A percentile compares a stretch with the other conserved stretches of the same genome.
These are phyloP conservation scores for Andrena cerasifolii DNA, from an alignment of 1,140 invertebrate genomes.

Conservation along the genomic window DNA sequence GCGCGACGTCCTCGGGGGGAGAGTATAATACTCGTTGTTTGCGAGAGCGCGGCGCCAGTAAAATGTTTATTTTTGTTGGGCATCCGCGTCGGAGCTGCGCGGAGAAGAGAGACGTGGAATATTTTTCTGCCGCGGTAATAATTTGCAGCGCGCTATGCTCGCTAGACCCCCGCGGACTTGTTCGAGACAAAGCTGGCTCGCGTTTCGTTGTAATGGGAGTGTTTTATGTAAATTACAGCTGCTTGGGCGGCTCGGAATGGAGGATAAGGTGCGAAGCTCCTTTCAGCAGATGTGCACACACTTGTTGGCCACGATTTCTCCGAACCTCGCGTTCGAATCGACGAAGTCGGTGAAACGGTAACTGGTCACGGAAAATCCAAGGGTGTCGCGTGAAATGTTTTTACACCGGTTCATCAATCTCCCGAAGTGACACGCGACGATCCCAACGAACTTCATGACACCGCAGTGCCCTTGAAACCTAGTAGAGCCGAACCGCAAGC, in stretches of 20 bases:
- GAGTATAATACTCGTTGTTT: constrained; percentile 31
- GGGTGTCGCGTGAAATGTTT: too few relatives aligned
- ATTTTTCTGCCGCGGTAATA: constrained; percentile 33
- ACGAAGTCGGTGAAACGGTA: too few relatives aligned
- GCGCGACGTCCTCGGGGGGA: background rate
- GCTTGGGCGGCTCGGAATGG: too few relatives aligned
- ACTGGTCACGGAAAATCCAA: too few relatives aligned
- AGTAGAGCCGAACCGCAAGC: constrained; percentile 40
- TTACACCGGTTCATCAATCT: background rate
- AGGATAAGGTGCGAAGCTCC: too few relatives aligned
- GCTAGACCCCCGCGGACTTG: background rate
- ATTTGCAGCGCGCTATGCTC: background rate
- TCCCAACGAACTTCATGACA: constrained; percentile 17
- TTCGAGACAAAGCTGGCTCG: background rate
- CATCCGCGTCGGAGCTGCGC: background rate
- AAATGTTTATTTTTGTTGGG: constrained; percentile 38
- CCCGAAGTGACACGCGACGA: background rate
- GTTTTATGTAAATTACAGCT: background rate
- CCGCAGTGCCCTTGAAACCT: constrained; percentile 44
- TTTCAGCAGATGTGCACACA: too few relatives aligned
- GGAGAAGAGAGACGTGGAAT: constrained; percentile 7
- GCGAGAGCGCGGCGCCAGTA: constrained; percentile 12
- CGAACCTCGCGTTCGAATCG: too few relatives aligned
- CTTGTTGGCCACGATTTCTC: too few relatives aligned
- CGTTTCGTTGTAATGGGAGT: background rate